Evolutionary conservation across 2,888 invertebrate species (phyloP).

Genomic region (Brachylomia viminalis): DNA sequence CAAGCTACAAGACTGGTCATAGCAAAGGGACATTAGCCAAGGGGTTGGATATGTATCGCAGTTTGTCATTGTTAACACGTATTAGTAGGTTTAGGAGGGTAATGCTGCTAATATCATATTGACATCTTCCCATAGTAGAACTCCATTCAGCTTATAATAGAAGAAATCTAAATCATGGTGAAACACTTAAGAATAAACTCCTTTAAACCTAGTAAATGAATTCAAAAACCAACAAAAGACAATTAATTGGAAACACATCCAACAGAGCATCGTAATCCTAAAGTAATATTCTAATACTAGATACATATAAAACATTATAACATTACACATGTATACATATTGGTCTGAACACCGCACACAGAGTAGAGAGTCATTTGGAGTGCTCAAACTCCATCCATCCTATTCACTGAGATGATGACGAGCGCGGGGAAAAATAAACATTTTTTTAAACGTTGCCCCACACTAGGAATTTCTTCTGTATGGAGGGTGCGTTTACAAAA

Average conservation of each 20-base stretch:
- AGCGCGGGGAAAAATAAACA: background rate
- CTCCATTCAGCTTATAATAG: background rate
- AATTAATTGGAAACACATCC: slow-evolving; percentile 44
- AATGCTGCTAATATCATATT: background rate
- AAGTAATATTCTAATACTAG: slow-evolving; percentile 47
- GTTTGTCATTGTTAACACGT: slow-evolving; percentile 24
- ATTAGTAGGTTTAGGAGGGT: slow-evolving; percentile 16
- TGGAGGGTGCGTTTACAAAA: no score
- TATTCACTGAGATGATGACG: background rate
- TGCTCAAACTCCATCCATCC: background rate
- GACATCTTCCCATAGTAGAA: slow-evolving; percentile 6
- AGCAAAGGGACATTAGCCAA: slow-evolving; percentile 8
- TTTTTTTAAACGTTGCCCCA: no score
- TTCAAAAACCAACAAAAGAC: slow-evolving; percentile 24
- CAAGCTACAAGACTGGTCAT: background rate
- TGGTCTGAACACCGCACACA: slow-evolving; percentile 3
- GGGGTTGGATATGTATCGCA: background rate
- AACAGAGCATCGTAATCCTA: slow-evolving; percentile 36
- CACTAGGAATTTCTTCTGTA: no score
- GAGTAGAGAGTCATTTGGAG: slow-evolving; percentile 38
- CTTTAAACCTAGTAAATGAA: slow-evolving; percentile 13
- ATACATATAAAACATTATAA: slow-evolving; percentile 24
- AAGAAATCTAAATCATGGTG: background rate
- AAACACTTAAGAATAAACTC: background rate
- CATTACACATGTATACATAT: slow-evolving; percentile 23